Evolutionary conservation across 2,888 invertebrate species (phyloP).

Genomic region (Callimorpha dominula): DNA sequence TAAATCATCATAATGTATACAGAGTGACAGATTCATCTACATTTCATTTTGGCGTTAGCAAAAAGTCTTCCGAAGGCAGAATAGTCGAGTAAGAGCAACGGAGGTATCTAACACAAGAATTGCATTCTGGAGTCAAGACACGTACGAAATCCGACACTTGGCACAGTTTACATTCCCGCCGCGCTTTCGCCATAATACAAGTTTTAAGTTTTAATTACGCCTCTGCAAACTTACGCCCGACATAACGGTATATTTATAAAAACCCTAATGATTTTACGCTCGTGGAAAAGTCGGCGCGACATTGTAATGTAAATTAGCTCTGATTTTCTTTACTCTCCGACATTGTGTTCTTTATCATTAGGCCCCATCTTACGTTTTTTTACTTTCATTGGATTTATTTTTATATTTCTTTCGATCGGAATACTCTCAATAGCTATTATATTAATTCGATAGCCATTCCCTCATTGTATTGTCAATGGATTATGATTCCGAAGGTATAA

Average conservation of each 20-base stretch:
- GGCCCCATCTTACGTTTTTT: slow-evolving; percentile 40
- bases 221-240: slow-evolving; percentile 64
- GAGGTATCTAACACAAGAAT: slow-evolving; percentile 48
- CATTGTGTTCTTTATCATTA: slow-evolving; percentile 52
- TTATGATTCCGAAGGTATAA: slow-evolving; percentile 42
- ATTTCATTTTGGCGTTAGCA: background rate
- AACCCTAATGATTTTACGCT: slow-evolving; percentile 54
- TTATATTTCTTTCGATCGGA: slow-evolving; percentile 24
- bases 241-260: slow-evolving; percentile 55
- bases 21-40: background rate
- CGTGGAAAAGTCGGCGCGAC: slow-evolving; percentile 37
- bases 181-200: slow-evolving; percentile 73
- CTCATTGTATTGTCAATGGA: slow-evolving; percentile 51
- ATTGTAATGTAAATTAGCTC: slow-evolving; percentile 59
- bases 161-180: slow-evolving; percentile 76
- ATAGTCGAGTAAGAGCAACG: slow-evolving; percentile 20
- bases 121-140: slow-evolving; percentile 75
- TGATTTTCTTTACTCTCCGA: slow-evolving; percentile 48
- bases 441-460: slow-evolving; percentile 18
- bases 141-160: slow-evolving; percentile 83
- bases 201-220: slow-evolving; percentile 84
- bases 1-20: background rate
- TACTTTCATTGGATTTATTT: slow-evolving; percentile 44
- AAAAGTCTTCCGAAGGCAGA: slow-evolving; percentile 43
- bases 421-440: slow-evolving; percentile 36